Evolutionary conservation across 2,888 invertebrate genomes (phyloP).

Genomic region (Diaphora mendica): DNA sequence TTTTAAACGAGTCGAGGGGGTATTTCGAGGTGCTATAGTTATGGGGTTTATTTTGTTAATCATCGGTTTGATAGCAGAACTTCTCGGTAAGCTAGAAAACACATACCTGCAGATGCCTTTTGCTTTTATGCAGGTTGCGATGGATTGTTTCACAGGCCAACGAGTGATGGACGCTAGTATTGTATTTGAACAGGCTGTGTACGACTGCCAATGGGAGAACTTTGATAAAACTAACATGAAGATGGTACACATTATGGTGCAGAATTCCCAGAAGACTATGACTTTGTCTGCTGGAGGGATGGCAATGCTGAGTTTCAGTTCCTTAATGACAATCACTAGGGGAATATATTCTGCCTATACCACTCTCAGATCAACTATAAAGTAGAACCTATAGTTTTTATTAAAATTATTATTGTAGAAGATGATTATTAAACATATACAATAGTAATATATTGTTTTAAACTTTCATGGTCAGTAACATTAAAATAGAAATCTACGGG

Average conservation of each 20-base stretch:
- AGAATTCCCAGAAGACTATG: conserved; percentile 55
- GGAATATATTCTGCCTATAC: conserved; percentile 61
- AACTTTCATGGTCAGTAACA: too few relatives aligned
- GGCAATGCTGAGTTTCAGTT: conserved; percentile 50
- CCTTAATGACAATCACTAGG: conserved; percentile 54
- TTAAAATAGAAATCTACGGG: too few relatives aligned
- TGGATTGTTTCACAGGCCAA: conserved; percentile 56
- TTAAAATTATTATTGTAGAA: neutral
- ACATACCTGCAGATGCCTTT: conserved; percentile 63
- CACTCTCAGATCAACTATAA: conserved; percentile 49
- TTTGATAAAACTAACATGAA: conserved; percentile 49
- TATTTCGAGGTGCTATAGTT: conserved; percentile 57
- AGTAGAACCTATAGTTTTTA: neutral
- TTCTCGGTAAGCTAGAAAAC: conserved; percentile 63
- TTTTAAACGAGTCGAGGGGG: conserved; percentile 48
- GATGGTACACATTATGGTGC: conserved; percentile 53
- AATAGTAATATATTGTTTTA: too few relatives aligned
- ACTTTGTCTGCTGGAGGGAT: conserved; percentile 60
- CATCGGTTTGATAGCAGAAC: conserved; percentile 52
- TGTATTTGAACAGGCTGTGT: conserved; percentile 46
- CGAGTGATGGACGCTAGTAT: conserved; percentile 49
- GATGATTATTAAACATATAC: neutral
- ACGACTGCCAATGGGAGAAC: conserved; percentile 51
- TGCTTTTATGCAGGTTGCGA: conserved; percentile 57
- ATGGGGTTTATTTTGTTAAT: conserved; percentile 58